Evolutionary conservation across 2,888 invertebrate species (phyloP).

Genomic region (Pollenia labialis): DNA sequence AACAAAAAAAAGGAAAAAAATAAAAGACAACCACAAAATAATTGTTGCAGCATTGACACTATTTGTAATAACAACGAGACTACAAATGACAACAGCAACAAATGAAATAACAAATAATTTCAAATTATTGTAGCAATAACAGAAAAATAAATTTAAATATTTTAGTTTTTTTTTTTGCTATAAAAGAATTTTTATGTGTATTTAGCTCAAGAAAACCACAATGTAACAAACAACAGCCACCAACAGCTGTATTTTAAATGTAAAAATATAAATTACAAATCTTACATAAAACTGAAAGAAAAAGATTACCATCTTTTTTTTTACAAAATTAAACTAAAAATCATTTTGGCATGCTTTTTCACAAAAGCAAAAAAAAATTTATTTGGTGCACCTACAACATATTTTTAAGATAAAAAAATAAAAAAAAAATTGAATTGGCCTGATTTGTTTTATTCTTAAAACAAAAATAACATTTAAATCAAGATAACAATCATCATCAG

Average conservation of each 20-base stretch:
- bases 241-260: conserved; percentile 66
- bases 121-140: conserved; percentile 59
- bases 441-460: conserved; percentile 52
- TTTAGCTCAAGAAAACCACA: conserved; percentile 67
- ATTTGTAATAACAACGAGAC: conserved; percentile 52
- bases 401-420: conserved; percentile 46
- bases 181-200: conserved; percentile 55
- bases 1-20: conserved; percentile 1
- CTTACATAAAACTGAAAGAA: conserved; percentile 53
- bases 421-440: conserved; percentile 43
- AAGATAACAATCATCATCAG: conserved; percentile 62
- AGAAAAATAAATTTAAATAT: conserved; percentile 54
- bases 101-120: conserved; percentile 56
- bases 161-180: conserved; percentile 26
- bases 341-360: conserved; percentile 64
- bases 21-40: conserved; percentile 67
- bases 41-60: conserved; percentile 73
- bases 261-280: conserved; percentile 69
- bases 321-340: conserved; percentile 36
- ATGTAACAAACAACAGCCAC: conserved; percentile 39
- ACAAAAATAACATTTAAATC: conserved; percentile 67
- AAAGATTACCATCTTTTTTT: conserved; percentile 60
- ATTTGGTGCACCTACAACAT: conserved; percentile 67
- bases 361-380: conserved; percentile 26
- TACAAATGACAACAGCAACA: conserved; percentile 27